A percentile compares a stretch with the other conserved stretches of the same genome.
These are phyloP conservation scores for Scaptomyza tumidula DNA, from an alignment of 2,888 invertebrate species.

Conservation along the genomic window DNA sequence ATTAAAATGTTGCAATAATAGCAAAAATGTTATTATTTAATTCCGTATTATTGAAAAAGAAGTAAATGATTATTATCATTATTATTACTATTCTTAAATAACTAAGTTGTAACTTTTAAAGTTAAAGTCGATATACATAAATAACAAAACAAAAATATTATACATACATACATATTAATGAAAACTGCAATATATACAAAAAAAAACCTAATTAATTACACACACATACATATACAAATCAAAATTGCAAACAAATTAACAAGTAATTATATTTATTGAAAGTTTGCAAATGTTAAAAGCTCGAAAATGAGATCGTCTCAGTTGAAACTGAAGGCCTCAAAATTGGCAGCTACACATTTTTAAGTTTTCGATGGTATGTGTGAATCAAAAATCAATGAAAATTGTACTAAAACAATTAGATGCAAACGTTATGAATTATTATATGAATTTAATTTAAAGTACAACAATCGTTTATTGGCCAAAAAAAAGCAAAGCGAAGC, in stretches of 20 bases:
- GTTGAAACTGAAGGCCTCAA: neutral
- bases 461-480: slow-evolving; percentile 69
- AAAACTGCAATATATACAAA: slow-evolving; percentile 73
- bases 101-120: slow-evolving; percentile 77
- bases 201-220: slow-evolving; percentile 40
- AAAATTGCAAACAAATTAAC: slow-evolving; percentile 46
- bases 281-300: slow-evolving; percentile 29
- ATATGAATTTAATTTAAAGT: slow-evolving; percentile 75
- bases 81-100: slow-evolving; percentile 63
- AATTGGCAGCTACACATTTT: slow-evolving; percentile 16
- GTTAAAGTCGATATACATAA: slow-evolving; percentile 68
- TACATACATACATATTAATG: slow-evolving; percentile 34
- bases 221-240: slow-evolving; percentile 59
- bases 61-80: slow-evolving; percentile 64
- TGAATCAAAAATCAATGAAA: slow-evolving; percentile 73
- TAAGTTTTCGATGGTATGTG: slow-evolving; percentile 44
- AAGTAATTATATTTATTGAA: slow-evolving; percentile 49
- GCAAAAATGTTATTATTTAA: slow-evolving; percentile 79
- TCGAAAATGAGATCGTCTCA: neutral
- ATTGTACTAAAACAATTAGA: slow-evolving; percentile 68
- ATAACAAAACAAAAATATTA: slow-evolving; percentile 27
- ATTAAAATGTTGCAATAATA: slow-evolving; percentile 74
- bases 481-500: slow-evolving; percentile 40
- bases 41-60: slow-evolving; percentile 67
- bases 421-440: slow-evolving; percentile 55